Conservation (phyloP, 2,888 invertebrate genomes). For the Drosophila vallismaia region DNA sequence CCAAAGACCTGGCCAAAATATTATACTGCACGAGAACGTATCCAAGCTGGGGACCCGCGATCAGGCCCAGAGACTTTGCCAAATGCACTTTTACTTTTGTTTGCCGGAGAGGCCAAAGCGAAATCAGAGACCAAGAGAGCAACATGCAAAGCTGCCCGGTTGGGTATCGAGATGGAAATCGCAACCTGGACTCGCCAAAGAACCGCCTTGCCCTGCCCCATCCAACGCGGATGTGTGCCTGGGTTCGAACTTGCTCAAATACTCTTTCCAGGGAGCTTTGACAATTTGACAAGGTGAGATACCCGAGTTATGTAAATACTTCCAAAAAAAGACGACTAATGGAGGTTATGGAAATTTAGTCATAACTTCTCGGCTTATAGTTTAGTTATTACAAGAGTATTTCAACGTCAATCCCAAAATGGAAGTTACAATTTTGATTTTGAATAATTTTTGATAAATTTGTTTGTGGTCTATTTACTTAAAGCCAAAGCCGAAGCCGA, state of each 20-base stretch:
- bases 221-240: constrained; percentile 44
- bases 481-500: background rate
- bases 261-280: constrained; percentile 6
- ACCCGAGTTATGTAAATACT: background rate
- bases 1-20: constrained; percentile 46
- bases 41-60: constrained; percentile 10
- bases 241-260: constrained; percentile 8
- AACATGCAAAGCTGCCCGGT: constrained; percentile 40
- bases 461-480: constrained; percentile 25
- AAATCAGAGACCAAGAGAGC: constrained; percentile 26
- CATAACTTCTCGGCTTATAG: background rate
- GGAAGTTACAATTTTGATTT: constrained; percentile 8
- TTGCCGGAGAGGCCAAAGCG: constrained; percentile 15
- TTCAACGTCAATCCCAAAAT: background rate
- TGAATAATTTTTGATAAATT: constrained; percentile 49
- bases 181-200: constrained; percentile 16
- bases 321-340: background rate
- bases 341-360: background rate
- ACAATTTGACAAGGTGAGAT: background rate
- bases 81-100: constrained; percentile 72
- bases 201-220: constrained; percentile 33
- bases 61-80: constrained; percentile 32
- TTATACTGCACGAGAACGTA: constrained; percentile 48
- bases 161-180: constrained; percentile 22
- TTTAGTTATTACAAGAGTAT: constrained; percentile 9